Evolutionary conservation across 2,888 invertebrate genomes (phyloP), one percentile per base, ranked within the genome.

Genomic region (Euzetes globulus): DNA sequence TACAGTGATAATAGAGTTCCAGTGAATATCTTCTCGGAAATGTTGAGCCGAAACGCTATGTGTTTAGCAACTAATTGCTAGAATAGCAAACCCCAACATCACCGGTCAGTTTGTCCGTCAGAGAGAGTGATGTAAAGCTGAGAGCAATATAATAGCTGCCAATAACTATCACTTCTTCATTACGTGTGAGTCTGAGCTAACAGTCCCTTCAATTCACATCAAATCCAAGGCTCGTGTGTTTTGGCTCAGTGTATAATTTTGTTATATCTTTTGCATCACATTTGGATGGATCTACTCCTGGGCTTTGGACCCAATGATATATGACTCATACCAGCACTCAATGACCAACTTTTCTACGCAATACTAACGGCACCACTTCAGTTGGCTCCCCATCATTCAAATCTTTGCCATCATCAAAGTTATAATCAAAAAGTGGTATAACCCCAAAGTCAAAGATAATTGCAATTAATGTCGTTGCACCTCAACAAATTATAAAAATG

Each of bases 251-350:
- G 2, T 58, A 58, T 58, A 58, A 58, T 58, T 58, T 58, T 58
- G 58, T 58, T 58, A 58, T 25, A 58, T 58, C 58, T 58, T 50
- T 58, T 58, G 58, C 58, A 58, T 58, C 58, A 58, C 58, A 58
- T 58, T 58, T 58, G 29, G 58, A 50, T 19, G 50, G 50, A 58
- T 58, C 58, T 29, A 25, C 58, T 58, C 58, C 5, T 58, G 58
- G 58, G 58, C 27, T 58, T 55, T 58, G 6, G 19, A 58, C 19
- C 58, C 50, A 2, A 58, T 58, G 58, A 58, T 58, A 29, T 29
- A 58, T 58, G 58, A 58, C 58, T 58, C 58, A 58, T 58, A 58
- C 58, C 58, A 47, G 15, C 47, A 50, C 50, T 50, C 58, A 58
- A 27, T 58, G 58, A 25, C 58, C 58, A 58, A 19, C 58, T 58